Conservation (phyloP, 92 coral and sea anemone genomes). For the Isaurus tuberculatus region DNA sequence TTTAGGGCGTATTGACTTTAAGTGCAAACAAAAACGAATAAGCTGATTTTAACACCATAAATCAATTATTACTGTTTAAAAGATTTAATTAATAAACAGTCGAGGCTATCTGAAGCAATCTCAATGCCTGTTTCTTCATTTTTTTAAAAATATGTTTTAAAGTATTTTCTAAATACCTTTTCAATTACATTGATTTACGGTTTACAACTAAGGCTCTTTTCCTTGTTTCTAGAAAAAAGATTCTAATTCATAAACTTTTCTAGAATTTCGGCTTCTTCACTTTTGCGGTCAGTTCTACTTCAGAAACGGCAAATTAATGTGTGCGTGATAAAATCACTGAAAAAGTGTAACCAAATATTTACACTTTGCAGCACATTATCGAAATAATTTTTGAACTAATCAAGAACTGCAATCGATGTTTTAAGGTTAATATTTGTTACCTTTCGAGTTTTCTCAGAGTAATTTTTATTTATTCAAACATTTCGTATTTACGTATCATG, state of each 20-base stretch:
- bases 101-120: constrained; percentile 1
- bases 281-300: constrained; percentile 1
- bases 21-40: not conserved
- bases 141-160: not conserved
- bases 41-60: constrained; percentile 2
- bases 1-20: not conserved
- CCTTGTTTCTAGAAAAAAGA: not conserved
- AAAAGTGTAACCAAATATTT: not conserved
- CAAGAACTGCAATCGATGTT: too few relatives aligned
- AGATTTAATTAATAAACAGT: constrained; percentile 38
- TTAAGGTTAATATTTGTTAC: not conserved
- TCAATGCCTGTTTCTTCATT: not conserved
- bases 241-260: not conserved
- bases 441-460: not conserved
- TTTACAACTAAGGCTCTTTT: not conserved
- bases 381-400: not conserved
- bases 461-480: not conserved
- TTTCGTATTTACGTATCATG: not conserved
- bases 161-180: not conserved
- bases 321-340: constrained; percentile 22
- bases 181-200: not conserved
- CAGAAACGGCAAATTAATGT: not conserved
- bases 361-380: not conserved
- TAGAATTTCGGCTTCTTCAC: not conserved
- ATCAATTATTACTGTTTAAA: constrained; percentile 25